Evolutionary conservation across 2,113 vertebrate species (phyloP).

Genomic region (Periophthalmodon schlosseri): DNA sequence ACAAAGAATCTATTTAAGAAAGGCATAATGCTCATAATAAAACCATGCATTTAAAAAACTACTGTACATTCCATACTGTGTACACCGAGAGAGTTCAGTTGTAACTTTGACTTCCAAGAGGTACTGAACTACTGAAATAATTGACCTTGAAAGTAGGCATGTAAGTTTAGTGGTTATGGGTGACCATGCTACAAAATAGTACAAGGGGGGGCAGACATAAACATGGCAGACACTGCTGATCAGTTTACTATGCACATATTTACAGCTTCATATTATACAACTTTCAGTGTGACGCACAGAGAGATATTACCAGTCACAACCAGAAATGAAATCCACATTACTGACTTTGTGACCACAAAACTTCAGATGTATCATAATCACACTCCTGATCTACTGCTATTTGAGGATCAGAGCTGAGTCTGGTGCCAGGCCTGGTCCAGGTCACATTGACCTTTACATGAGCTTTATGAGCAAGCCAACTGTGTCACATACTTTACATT

Average conservation of each 20-base stretch:
- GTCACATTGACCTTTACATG: constrained; percentile 49
- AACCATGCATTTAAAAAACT: neutral
- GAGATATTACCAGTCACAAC: constrained; percentile 48
- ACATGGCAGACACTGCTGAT: constrained; percentile 31
- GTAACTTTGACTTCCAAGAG: no score
- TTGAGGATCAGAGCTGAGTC: constrained; percentile 46
- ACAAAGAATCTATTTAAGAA: neutral
- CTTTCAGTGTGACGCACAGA: neutral
- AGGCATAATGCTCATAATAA: no score
- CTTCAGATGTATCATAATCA: constrained; percentile 47
- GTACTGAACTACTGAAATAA: neutral
- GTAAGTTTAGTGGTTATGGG: neutral
- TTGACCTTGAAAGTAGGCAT: neutral
- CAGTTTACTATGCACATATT: constrained; percentile 60
- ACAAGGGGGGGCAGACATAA: neutral
- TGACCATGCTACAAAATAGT: constrained; percentile 2
- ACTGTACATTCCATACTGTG: neutral
- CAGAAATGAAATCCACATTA: constrained; percentile 50
- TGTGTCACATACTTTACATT: constrained; percentile 19
- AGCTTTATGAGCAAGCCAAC: constrained; percentile 19
- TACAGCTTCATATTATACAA: constrained; percentile 34
- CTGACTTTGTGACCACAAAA: constrained; percentile 51
- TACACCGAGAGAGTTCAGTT: neutral
- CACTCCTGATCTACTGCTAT: constrained; percentile 55
- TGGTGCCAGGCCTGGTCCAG: constrained; percentile 18